phyloP scores from a whole-genome alignment of 2,113 vertebrate genomes.

The Oreochromis tanganicae region DNA sequence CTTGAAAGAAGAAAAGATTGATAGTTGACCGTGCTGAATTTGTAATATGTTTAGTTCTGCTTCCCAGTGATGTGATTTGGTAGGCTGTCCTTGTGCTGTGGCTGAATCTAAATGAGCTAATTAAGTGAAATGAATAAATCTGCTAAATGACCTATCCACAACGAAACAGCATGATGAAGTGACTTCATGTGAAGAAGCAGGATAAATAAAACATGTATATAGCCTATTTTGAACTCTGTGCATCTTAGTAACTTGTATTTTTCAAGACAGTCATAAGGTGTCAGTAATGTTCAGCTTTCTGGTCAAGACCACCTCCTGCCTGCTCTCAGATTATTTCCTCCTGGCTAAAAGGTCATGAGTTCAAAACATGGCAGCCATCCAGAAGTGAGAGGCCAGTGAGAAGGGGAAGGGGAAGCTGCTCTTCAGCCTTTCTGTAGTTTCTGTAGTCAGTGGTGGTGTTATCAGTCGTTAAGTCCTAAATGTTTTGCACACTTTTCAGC shows the following conservation, averaged over 20 bases:
- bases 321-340: constrained; percentile 19
- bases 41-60: neutral
- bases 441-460: neutral
- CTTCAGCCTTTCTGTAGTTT: constrained; percentile 1
- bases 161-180: neutral
- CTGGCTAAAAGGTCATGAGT: constrained; percentile 40
- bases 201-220: neutral
- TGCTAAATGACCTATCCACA: neutral
- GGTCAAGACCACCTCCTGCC: neutral
- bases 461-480: neutral
- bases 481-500: neutral
- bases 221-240: neutral
- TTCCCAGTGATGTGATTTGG: neutral
- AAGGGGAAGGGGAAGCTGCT: neutral
- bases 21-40: neutral
- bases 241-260: neutral
- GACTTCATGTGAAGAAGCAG: neutral
- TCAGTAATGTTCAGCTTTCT: neutral
- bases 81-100: neutral
- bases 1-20: neutral
- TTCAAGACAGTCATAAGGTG: constrained; percentile 24
- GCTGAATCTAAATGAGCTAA: neutral
- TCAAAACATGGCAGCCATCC: constrained; percentile 40
- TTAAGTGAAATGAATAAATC: neutral
- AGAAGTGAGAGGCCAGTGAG: neutral